Conservation (phyloP, 1,140 invertebrate species). For the Drosophila pachea region DNA sequence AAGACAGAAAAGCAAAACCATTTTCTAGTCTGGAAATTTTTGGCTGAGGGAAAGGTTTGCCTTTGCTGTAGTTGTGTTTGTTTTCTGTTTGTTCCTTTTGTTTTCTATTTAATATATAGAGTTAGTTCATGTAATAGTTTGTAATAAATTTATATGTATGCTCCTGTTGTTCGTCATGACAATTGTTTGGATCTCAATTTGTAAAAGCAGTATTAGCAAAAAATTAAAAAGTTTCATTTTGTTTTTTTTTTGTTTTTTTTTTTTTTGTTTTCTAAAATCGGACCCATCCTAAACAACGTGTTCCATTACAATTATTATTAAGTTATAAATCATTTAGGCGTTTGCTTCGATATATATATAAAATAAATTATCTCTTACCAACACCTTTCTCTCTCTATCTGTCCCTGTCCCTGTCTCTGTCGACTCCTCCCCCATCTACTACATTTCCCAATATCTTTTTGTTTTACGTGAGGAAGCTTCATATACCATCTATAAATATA, state of each 20-base stretch:
- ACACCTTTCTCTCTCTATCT: neutral
- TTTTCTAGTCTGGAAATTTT: neutral
- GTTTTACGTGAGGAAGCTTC: slow-evolving; percentile 69
- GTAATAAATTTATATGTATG: slow-evolving; percentile 63
- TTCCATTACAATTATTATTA: slow-evolving; percentile 42
- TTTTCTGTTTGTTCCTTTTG: slow-evolving; percentile 16
- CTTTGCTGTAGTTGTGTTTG: slow-evolving; percentile 43
- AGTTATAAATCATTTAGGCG: slow-evolving; percentile 21
- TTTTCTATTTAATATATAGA: slow-evolving; percentile 74
- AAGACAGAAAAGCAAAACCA: slow-evolving; percentile 34
- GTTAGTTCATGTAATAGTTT: slow-evolving; percentile 65
- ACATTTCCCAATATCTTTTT: slow-evolving; percentile 17
- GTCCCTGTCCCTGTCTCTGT: no score
- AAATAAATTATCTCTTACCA: slow-evolving; percentile 65
- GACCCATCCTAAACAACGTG: slow-evolving; percentile 45
- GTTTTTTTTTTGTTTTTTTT: slow-evolving; percentile 45
- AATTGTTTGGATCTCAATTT: slow-evolving; percentile 54
- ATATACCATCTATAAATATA: slow-evolving; percentile 78
- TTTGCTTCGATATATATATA: slow-evolving; percentile 59
- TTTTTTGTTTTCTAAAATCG: slow-evolving; percentile 58
- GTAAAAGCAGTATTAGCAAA: slow-evolving; percentile 77
- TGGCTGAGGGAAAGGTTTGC: slow-evolving; percentile 60
- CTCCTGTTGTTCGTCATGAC: slow-evolving; percentile 48
- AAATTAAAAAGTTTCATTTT: slow-evolving; percentile 66
- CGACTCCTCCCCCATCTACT: no score